Evolutionary conservation across 2,888 invertebrate genomes (phyloP), one percentile per base, ranked within the genome.

Genomic region (Unio pictorum): DNA sequence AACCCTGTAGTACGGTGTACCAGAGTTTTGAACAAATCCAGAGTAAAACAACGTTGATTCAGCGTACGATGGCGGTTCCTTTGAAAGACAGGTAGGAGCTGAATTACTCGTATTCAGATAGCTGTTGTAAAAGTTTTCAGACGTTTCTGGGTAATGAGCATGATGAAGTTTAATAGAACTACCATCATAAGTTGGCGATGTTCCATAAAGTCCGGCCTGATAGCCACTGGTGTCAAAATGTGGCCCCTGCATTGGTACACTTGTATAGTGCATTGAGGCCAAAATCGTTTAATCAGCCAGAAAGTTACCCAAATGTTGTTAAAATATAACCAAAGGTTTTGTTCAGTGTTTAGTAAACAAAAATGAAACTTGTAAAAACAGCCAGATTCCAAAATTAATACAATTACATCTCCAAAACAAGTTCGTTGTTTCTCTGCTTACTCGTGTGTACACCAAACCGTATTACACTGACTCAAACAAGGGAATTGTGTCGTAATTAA

Each of bases 21-120:
- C 73, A 56, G 76, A 63, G 61, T 72, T 74, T 30, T 76, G 73
- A 20, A 79, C 73, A 64, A 81, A 82, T 57, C 82, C 81, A 28
- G 79, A 72, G 64, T 84, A 82, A 62, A 80, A 82, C 23, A 83
- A 76, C 3, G 82, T 75, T 11, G 82, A 81, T 66, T 84, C 84
- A 1, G 81, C 76, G 58, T 84, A 84, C 11, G 84, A 76, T 55
- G 84, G 84, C 8, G 84, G 84, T 34, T 84, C 84, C 23, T 82
- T 68, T 15, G 81, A 66, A 23, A 74, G 64, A 61, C 80, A 83
- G 65, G 69, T 74, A 65, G 79, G 78, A 3, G 79, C 64, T 8
- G 75, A 67, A 30, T 78, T 72, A 17, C 63, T 66, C 34, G 75
- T 55, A 55, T 74, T 76, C 59, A 76, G 69, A 66, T 81, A 81